phyloP scores from a whole-genome alignment of 2,888 invertebrate genomes.

The Synanthedon myopaeformis region DNA sequence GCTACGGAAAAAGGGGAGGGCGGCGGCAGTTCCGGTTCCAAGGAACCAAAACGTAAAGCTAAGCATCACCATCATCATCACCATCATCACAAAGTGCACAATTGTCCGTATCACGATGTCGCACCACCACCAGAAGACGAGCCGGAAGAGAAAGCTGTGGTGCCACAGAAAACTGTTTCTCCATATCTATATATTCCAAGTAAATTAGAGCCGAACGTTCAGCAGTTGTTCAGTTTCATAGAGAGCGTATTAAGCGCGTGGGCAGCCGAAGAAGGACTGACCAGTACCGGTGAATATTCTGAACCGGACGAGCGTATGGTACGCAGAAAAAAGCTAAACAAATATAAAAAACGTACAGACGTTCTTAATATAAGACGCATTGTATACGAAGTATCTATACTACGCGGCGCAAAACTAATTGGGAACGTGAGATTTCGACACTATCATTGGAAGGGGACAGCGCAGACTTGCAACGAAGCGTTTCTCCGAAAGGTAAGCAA shows the following conservation, averaged over 20 bases:
- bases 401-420: constrained; percentile 74
- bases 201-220: constrained; percentile 80
- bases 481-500: constrained; percentile 85
- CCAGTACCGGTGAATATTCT: constrained; percentile 79
- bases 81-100: constrained; percentile 49
- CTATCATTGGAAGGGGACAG: constrained; percentile 87
- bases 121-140: constrained; percentile 44
- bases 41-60: constrained; percentile 41
- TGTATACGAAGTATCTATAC: constrained; percentile 77
- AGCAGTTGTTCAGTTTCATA: constrained; percentile 84
- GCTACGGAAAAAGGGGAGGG: constrained; percentile 50
- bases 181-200: constrained; percentile 65
- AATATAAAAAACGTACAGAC: constrained; percentile 74
- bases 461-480: constrained; percentile 88
- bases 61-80: constrained; percentile 56
- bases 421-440: constrained; percentile 81
- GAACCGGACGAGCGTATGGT: constrained; percentile 78
- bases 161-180: constrained; percentile 60
- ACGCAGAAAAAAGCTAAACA: constrained; percentile 70
- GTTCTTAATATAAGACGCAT: constrained; percentile 77
- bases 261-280: constrained; percentile 79
- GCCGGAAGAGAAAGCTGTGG: constrained; percentile 36
- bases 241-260: constrained; percentile 83
- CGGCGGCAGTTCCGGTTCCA: constrained; percentile 26
- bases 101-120: constrained; percentile 56